Percentiles rank a stretch among this genome's conserved stretches.
phyloP scores from a whole-genome alignment of 30 jellyfish, hydroid and myxozoan species.

The Aurelia sp. region DNA sequence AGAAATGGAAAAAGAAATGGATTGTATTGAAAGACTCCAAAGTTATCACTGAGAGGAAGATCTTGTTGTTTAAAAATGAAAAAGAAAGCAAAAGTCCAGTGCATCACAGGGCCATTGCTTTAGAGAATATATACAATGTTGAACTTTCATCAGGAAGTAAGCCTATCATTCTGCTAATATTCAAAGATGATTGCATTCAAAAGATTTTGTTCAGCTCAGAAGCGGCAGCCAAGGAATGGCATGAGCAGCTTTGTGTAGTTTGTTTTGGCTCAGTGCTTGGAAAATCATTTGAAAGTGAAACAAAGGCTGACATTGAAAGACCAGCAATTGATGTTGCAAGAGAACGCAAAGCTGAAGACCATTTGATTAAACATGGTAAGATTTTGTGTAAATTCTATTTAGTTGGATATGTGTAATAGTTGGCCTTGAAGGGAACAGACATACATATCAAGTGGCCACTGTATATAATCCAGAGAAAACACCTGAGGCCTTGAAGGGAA shows the following conservation, averaged over 20 bases:
- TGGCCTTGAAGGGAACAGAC: too few species aligned
- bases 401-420: too few species aligned
- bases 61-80: conserved; percentile 32
- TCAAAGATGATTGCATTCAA: conserved; percentile 8
- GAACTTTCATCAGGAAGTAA: neutral
- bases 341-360: neutral
- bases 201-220: conserved; percentile 31
- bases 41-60: neutral
- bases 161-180: neutral
- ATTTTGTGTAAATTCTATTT: neutral
- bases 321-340: neutral
- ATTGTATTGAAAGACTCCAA: conserved; percentile 23
- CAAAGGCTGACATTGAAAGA: neutral
- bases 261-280: conserved; percentile 60
- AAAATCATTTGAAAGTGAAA: conserved; percentile 11
- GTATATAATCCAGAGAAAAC: too few species aligned
- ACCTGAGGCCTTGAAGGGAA: too few species aligned
- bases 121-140: conserved; percentile 21
- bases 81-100: neutral
- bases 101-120: neutral
- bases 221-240: conserved; percentile 53
- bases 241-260: conserved; percentile 41
- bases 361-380: neutral
- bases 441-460: too few species aligned
- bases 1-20: conserved; percentile 78